Percentiles rank a stretch among this genome's conserved stretches.
These are phyloP conservation scores for Calliphora vomitoria DNA, from an alignment of 2,888 invertebrate species.

Conservation along the genomic window DNA sequence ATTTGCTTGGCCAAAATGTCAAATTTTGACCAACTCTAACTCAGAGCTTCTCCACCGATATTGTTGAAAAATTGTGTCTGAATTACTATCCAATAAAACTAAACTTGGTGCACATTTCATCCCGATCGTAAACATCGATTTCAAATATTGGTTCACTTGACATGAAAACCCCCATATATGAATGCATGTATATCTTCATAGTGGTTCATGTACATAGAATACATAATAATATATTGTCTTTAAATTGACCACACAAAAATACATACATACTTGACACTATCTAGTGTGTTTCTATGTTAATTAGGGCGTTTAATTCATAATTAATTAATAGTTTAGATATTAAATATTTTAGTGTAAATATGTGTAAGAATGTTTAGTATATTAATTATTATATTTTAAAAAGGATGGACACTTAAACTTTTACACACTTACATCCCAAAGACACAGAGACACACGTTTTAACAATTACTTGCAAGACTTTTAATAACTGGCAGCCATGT, in stretches of 20 bases:
- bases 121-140: too few species aligned
- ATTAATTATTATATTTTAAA: conserved; percentile 9
- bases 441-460: not conserved
- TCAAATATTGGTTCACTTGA: too few species aligned
- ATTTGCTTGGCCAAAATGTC: too few species aligned
- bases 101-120: too few species aligned
- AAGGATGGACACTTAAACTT: not conserved
- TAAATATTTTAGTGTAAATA: conserved; percentile 7
- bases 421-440: not conserved
- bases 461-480: not conserved
- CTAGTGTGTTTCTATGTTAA: not conserved
- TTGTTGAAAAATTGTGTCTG: too few species aligned
- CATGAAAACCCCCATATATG: too few species aligned
- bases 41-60: too few species aligned
- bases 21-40: too few species aligned
- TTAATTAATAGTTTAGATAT: conserved; percentile 23
- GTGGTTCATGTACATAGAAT: too few species aligned
- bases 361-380: not conserved
- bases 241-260: not conserved
- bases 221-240: not conserved
- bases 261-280: not conserved
- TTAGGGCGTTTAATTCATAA: not conserved
- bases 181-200: too few species aligned
- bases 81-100: too few species aligned
- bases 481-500: not conserved